These are phyloP conservation scores for Girardia tigrina DNA, from an alignment of 2,888 invertebrate species.

Conservation along the genomic window DNA sequence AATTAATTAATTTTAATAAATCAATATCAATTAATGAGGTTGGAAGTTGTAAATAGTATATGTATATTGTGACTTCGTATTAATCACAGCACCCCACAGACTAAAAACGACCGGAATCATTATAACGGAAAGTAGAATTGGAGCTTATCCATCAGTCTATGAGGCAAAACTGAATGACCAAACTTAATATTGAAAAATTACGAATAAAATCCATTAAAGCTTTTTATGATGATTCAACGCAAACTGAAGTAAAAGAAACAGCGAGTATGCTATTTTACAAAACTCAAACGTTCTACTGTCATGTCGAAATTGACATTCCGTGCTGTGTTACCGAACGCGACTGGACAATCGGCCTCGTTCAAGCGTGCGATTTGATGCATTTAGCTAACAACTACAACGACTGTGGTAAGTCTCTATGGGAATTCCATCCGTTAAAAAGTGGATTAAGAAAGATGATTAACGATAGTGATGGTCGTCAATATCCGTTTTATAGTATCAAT, in stretches of 20 bases:
- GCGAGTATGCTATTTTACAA: conserved; percentile 36
- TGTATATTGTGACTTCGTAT: too few species aligned
- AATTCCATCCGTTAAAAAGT: conserved; percentile 36
- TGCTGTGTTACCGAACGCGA: conserved; percentile 35
- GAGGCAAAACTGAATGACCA: conserved; percentile 32
- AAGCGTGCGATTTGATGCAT: conserved; percentile 36
- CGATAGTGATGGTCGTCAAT: conserved; percentile 36
- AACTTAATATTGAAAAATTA: conserved; percentile 33
- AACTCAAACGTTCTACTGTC: conserved; percentile 36
- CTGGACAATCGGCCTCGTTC: conserved; percentile 37
- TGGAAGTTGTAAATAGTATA: too few species aligned
- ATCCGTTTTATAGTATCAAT: conserved; percentile 37
- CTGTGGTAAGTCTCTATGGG: conserved; percentile 33
- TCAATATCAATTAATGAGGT: too few species aligned
- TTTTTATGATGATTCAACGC: conserved; percentile 34
- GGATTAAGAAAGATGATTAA: conserved; percentile 34
- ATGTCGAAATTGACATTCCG: conserved; percentile 35
- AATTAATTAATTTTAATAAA: too few species aligned
- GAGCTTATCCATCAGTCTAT: too few species aligned
- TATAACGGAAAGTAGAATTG: too few species aligned
- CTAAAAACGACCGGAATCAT: too few species aligned
- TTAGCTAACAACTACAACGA: conserved; percentile 35
- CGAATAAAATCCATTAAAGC: conserved; percentile 36
- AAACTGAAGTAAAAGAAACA: conserved; percentile 35
- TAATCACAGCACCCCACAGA: too few species aligned